Evolutionary conservation across 1,140 invertebrate genomes (phyloP), one percentile per base, ranked within the genome.

Genomic region (Solenopsis invicta): DNA sequence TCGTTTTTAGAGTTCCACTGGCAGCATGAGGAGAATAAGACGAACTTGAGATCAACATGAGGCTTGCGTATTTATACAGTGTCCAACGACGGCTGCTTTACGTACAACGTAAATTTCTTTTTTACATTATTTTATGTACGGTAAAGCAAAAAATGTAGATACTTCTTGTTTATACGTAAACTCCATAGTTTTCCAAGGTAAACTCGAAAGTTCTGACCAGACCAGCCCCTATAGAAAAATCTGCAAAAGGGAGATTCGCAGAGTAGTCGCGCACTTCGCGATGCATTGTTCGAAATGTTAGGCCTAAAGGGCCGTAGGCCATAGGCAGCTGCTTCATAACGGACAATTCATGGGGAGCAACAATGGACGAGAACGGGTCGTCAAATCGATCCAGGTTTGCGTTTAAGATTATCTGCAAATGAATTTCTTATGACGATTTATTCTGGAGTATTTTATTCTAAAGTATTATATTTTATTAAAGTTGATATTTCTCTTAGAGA

Each of bases 251-350:
- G 50, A 3, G 62, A 87, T 56, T 18, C 62, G 54, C 74, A 56
- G 50, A 56, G 10, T 69, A 71, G 61, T 16, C 18, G 37, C n/a
- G 21, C 16, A n/a, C 16, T 82, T 66, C 21, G 54, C 34, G 50
- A 66, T 16, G 81, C 34, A 80, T 87, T 89, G 85, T 77, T 72
- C 29, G 37, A 76, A 56, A 75, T 61, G 76, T 56, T 52, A 21
- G 59, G 4, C 4, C 8, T 48, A 41, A 62, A 59, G 75, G 84
- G 56, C 34, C n/a, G 75, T n/a, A 48, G 48, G 21, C 18, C 18
- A 76, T 18, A 72, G 80, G 71, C 89, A 90, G 89, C 86, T 91
- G 89, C 72, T 88, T 62, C 45, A 67, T 80, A 90, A 90, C 87
- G 85, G 72, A 86, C 89, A 88, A 52, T 78, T 85, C 67, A 66